Percentiles rank a stretch among this genome's conserved stretches.
These are phyloP conservation scores for Amblyjoppa proteus DNA, from an alignment of 2,888 invertebrate genomes.

Conservation along the genomic window DNA sequence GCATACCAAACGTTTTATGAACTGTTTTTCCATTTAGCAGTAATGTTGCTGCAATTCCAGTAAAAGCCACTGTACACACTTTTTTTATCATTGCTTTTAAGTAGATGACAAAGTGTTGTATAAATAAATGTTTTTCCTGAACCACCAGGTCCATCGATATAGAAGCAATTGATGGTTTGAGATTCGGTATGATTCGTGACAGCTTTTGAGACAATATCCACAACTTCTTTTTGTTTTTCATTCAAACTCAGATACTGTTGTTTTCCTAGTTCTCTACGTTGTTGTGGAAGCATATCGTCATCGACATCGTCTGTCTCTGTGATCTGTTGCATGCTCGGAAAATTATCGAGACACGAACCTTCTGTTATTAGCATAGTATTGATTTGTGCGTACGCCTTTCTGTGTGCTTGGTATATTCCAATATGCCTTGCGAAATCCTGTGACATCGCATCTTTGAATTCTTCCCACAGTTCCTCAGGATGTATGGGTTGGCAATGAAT, in stretches of 20 bases:
- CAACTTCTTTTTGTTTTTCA: slow-evolving; percentile 50
- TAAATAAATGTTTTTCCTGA: slow-evolving; percentile 9
- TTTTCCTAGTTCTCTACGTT: neutral
- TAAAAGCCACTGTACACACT: slow-evolving; percentile 29
- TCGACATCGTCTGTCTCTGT: slow-evolving; percentile 6
- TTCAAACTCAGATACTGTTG: slow-evolving; percentile 49
- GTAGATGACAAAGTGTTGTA: slow-evolving; percentile 11
- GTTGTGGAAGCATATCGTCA: neutral
- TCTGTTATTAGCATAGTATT: neutral
- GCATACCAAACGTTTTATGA: slow-evolving; percentile 59
- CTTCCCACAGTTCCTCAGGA: slow-evolving; percentile 69
- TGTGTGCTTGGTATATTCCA: neutral
- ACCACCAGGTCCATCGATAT: neutral
- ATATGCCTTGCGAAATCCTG: slow-evolving; percentile 29
- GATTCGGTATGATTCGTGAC: slow-evolving; percentile 1
- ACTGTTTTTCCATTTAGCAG: slow-evolving; percentile 75
- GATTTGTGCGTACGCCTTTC: slow-evolving; percentile 12
- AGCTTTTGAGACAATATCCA: slow-evolving; percentile 27
- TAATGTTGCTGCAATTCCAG: slow-evolving; percentile 66
- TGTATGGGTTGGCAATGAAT: slow-evolving; percentile 61
- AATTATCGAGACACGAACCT: slow-evolving; percentile 25
- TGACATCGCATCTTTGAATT: slow-evolving; percentile 45
- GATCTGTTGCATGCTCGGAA: slow-evolving; percentile 34
- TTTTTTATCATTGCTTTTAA: neutral
- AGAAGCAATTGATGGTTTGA: neutral